phyloP scores from a whole-genome alignment of 2,797 vertebrate species.

The Protonibea diacanthus region DNA sequence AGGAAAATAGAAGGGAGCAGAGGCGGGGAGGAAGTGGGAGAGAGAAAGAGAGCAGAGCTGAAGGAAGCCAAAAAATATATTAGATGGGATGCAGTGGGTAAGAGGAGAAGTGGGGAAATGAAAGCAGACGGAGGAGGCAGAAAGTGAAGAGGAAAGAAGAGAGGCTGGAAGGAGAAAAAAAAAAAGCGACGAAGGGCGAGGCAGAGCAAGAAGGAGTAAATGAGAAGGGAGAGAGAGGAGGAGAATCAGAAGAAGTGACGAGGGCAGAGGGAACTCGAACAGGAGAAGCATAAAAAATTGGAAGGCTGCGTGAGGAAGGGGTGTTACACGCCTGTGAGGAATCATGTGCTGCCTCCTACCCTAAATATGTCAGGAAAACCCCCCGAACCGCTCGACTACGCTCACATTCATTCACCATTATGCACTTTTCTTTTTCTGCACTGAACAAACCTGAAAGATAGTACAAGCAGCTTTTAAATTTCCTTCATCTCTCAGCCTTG shows the following conservation, averaged over 20 bases:
- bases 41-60: slow-evolving; percentile 25
- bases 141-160: not conserved
- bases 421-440: not conserved
- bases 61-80: slow-evolving; percentile 33
- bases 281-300: slow-evolving; percentile 18
- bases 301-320: slow-evolving; percentile 25
- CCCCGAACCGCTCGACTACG: not conserved
- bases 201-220: not conserved
- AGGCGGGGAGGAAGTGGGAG: slow-evolving; percentile 21
- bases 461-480: not conserved
- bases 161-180: not conserved
- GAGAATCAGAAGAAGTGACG: slow-evolving; percentile 16
- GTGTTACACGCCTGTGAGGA: slow-evolving; percentile 6
- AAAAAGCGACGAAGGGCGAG: slow-evolving; percentile 1
- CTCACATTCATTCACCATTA: not conserved
- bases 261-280: slow-evolving; percentile 13
- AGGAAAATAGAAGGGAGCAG: not conserved
- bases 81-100: slow-evolving; percentile 10
- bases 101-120: slow-evolving; percentile 16
- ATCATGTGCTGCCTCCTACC: slow-evolving; percentile 37
- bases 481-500: no score
- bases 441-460: not conserved
- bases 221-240: not conserved
- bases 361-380: slow-evolving; percentile 32
- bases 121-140: slow-evolving; percentile 29